Evolutionary conservation across 2,797 vertebrate species (phyloP).

Genomic region (Bovichtus diacanthus): DNA sequence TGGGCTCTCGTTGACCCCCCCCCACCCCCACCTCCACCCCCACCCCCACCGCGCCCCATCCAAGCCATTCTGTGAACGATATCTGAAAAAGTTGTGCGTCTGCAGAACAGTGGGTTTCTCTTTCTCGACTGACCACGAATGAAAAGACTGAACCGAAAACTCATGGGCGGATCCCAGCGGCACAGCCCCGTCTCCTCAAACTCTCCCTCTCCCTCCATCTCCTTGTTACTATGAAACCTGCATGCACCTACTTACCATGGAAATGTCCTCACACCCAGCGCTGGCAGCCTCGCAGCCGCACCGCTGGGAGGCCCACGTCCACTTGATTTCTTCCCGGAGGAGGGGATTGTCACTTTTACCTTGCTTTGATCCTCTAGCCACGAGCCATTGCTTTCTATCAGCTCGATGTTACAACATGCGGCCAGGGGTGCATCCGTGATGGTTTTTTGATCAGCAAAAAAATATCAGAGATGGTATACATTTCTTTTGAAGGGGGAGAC

Average conservation of each 20-base stretch:
- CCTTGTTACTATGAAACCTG: constrained; percentile 60
- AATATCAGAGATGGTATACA: constrained; percentile 27
- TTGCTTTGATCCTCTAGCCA: constrained; percentile 57
- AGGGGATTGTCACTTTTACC: constrained; percentile 43
- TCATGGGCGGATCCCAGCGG: constrained; percentile 41
- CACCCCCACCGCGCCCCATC: neutral
- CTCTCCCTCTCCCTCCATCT: constrained; percentile 47
- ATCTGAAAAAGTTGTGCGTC: constrained; percentile 34
- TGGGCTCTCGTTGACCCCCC: constrained; percentile 24
- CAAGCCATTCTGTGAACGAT: constrained; percentile 39
- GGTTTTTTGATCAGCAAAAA: constrained; percentile 41
- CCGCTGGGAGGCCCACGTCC: constrained; percentile 28
- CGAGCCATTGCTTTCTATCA: constrained; percentile 54
- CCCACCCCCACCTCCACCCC: neutral
- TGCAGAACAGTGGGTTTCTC: constrained; percentile 48
- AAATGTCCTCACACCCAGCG: constrained; percentile 47
- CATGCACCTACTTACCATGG: constrained; percentile 59
- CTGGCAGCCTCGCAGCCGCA: constrained; percentile 34
- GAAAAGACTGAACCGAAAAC: constrained; percentile 53
- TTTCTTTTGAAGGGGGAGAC: constrained; percentile 19
- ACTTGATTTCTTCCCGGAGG: constrained; percentile 40
- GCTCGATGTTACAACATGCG: constrained; percentile 44
- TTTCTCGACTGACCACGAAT: constrained; percentile 39
- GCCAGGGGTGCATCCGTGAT: constrained; percentile 26
- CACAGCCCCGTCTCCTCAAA: constrained; percentile 27